Evolutionary conservation across 2,113 vertebrate species (phyloP), one percentile per base, ranked within the genome.

Genomic region (Hippocampus mohnikei): DNA sequence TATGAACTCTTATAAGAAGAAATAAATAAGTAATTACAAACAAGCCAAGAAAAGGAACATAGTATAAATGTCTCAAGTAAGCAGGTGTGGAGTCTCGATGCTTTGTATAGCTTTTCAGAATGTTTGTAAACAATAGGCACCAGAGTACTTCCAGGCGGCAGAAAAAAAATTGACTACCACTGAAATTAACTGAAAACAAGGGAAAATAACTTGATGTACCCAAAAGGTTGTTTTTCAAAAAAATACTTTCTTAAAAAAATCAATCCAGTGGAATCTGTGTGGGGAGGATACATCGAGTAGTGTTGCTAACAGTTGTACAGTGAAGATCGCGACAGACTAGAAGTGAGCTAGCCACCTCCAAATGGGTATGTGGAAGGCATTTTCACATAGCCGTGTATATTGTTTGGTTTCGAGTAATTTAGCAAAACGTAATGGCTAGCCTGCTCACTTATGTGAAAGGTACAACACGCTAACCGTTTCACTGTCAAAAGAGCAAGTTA

Each of bases 1-100:
- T 90, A 88, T 86, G 66, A 87, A 85, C 16, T 86, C 73, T 80
- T 74, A 74, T 87, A 88, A 82, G 81, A 69, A 71, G 68, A 83
- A 85, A 77, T 76, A 85, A 84, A 81, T 78, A 40, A 66, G 60
- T 8, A 87, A 89, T 84, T 75, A 70, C 81, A 80, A 74, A 83
- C 80, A 10, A 53, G 25, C 29, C 25, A 58, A 12, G 2, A 27
- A 58, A 58, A 20, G 27, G 58, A 60, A 70, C 72, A 67, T 76
- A 79, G 77, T 81, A 85, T 82, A 9, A 61, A 73, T 16, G 75
- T 75, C 76, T 85, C 80, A 79, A 88, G 74, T 84, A 67, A 61
- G 81, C 81, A 84, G 81, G 23, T 83, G 78, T 84, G 71, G 74
- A 77, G 77, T 75, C 67, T 79, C 73, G 48, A 77, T 60, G 72